A percentile compares a stretch with the other conserved stretches of the same genome.
Conservation (phyloP, 2,888 invertebrate species). For the Drosophila percnosoma region DNA sequence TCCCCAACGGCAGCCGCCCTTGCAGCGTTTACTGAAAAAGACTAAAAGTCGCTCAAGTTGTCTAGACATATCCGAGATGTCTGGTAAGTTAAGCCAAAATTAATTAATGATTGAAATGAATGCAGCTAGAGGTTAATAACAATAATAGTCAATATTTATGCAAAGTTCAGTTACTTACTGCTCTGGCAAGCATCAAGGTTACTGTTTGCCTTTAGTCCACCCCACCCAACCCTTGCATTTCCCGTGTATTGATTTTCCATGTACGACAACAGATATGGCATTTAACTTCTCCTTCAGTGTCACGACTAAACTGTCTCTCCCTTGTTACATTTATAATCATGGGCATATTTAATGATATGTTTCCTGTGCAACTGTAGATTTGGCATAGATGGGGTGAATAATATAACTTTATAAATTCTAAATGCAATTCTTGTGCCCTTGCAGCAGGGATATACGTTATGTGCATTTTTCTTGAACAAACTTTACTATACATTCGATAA, state of each 20-base stretch:
- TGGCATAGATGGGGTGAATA: not conserved
- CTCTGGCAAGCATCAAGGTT: conserved; percentile 15
- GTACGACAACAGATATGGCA: conserved; percentile 10
- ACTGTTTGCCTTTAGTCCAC: not conserved
- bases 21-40: conserved; percentile 61
- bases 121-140: not conserved
- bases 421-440: not conserved
- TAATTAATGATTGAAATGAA: not conserved
- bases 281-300: conserved; percentile 24
- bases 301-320: conserved; percentile 11
- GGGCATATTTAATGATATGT: not conserved
- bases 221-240: conserved; percentile 1
- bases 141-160: not conserved
- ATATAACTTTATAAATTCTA: not conserved
- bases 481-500: not conserved
- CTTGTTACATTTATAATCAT: not conserved
- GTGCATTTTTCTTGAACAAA: not conserved
- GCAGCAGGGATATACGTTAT: not conserved
- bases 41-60: conserved; percentile 83
- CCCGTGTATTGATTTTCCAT: conserved; percentile 49
- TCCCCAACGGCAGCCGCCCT: conserved; percentile 47
- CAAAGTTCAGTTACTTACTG: not conserved
- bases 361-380: not conserved
- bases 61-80: conserved; percentile 80
- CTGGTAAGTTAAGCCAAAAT: conserved; percentile 59